Evolutionary conservation across 2,888 invertebrate genomes (phyloP).

Genomic region (Crocallis elinguaria): DNA sequence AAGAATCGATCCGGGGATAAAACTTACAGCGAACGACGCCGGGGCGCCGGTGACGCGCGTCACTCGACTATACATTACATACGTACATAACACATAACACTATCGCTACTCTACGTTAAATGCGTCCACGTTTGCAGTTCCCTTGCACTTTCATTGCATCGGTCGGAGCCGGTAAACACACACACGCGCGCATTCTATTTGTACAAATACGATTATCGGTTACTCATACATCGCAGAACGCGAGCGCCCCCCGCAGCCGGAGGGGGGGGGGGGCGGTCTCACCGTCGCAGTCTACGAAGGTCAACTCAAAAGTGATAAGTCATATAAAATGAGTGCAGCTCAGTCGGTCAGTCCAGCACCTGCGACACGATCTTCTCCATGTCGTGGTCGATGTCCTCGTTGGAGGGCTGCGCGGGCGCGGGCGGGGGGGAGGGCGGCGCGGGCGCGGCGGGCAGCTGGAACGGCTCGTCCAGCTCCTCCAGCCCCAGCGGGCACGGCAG

Average conservation of each 20-base stretch:
- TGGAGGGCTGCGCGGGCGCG: slow-evolving; percentile 48
- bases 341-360: slow-evolving; percentile 24
- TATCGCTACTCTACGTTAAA: slow-evolving; percentile 31
- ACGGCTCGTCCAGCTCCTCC: slow-evolving; percentile 88
- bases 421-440: slow-evolving; percentile 51
- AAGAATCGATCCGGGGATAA: background rate
- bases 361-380: slow-evolving; percentile 92
- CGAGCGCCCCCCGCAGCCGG: no score
- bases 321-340: background rate
- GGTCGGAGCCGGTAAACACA: slow-evolving; percentile 1
- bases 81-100: slow-evolving; percentile 20
- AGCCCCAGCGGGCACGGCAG: slow-evolving; percentile 91
- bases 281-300: background rate
- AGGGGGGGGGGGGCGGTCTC: no score
- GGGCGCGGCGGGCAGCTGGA: slow-evolving; percentile 68
- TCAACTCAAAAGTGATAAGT: background rate
- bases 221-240: background rate
- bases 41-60: slow-evolving; percentile 8
- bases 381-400: slow-evolving; percentile 88
- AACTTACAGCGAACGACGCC: background rate
- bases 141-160: slow-evolving; percentile 47
- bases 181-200: background rate
- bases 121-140: slow-evolving; percentile 37
- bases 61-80: slow-evolving; percentile 23
- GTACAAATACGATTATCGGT: background rate